phyloP scores from a whole-genome alignment of 2,797 vertebrate genomes.

The Sitta carolinensis region DNA sequence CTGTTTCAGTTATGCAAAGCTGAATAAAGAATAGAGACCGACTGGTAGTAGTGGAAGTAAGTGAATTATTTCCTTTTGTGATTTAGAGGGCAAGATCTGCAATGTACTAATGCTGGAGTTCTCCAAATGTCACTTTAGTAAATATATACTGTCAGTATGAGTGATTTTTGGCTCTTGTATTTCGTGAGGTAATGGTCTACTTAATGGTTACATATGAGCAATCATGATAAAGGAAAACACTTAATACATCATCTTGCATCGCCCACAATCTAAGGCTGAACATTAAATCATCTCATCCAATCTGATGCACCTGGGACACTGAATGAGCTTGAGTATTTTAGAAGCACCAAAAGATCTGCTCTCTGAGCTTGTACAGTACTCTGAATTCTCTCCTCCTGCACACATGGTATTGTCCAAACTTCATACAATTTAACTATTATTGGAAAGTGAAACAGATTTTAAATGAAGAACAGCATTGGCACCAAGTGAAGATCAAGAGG shows the following conservation, averaged over 20 bases:
- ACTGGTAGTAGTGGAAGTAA: neutral
- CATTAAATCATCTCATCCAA: neutral
- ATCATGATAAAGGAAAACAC: neutral
- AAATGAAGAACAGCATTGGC: neutral
- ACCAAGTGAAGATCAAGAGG: neutral
- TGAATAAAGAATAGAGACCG: neutral
- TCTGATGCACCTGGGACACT: neutral
- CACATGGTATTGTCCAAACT: neutral
- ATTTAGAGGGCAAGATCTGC: neutral
- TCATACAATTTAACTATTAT: neutral
- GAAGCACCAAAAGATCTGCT: neutral
- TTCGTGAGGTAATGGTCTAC: conserved; percentile 8
- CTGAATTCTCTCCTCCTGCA: neutral
- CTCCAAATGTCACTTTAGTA: neutral
- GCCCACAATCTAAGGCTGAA: neutral
- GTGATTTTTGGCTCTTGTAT: conserved; percentile 16
- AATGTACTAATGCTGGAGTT: neutral
- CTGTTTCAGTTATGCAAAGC: neutral
- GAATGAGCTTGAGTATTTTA: neutral
- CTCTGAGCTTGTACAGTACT: neutral
- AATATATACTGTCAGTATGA: neutral
- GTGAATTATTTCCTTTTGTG: neutral
- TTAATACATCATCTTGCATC: neutral
- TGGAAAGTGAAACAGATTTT: neutral
- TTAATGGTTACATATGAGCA: neutral